Conservation (phyloP, 2,113 vertebrate species). For the Ochotona curzoniae region DNA sequence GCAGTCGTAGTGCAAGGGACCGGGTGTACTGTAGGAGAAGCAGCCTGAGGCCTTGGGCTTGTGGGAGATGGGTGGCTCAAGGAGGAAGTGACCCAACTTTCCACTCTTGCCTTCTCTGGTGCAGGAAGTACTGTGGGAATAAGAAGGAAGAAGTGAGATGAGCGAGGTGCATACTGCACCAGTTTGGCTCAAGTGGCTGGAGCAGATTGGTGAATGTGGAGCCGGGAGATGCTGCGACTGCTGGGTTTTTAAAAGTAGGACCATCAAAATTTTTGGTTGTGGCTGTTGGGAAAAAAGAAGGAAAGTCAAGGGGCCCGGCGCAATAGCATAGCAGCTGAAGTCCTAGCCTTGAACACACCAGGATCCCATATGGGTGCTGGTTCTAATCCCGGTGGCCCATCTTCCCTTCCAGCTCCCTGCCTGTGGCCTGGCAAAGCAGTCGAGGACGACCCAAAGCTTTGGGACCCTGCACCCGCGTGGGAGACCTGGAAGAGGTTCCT, state of each 20-base stretch:
- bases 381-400: too few relatives aligned
- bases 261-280: not conserved
- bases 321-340: too few relatives aligned
- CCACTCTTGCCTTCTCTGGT: not conserved
- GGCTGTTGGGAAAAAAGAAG: not conserved
- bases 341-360: too few relatives aligned
- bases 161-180: not conserved
- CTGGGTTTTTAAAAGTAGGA: not conserved
- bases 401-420: too few relatives aligned
- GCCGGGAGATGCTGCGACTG: not conserved
- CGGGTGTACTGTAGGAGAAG: not conserved
- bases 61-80: not conserved
- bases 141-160: not conserved
- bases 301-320: not conserved
- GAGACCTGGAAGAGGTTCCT: too few relatives aligned
- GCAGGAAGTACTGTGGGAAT: not conserved
- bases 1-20: not conserved
- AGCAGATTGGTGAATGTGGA: too few relatives aligned
- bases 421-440: too few relatives aligned
- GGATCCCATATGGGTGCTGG: too few relatives aligned
- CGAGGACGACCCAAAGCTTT: too few relatives aligned
- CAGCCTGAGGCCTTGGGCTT: not conserved
- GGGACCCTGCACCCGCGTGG: too few relatives aligned
- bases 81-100: not conserved
- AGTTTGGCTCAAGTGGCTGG: too few relatives aligned